Conservation (phyloP, 1,140 invertebrate species). For the Drosophila sucinea region DNA sequence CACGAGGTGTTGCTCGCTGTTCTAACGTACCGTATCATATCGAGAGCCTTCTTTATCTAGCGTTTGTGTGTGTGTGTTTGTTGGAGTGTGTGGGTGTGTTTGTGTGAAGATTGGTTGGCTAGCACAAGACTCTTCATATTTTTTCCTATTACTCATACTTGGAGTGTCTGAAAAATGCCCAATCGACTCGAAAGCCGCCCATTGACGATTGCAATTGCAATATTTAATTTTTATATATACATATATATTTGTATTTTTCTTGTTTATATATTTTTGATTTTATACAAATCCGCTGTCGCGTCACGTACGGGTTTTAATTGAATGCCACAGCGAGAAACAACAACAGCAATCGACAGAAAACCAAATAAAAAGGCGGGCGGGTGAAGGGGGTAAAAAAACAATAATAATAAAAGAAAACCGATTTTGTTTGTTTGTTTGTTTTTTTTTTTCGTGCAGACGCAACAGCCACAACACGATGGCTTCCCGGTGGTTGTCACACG, state of each 20-base stretch:
- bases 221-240: not conserved
- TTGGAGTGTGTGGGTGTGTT: not conserved
- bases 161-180: not conserved
- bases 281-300: conserved; percentile 17
- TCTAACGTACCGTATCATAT: conserved; percentile 6
- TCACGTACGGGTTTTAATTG: conserved; percentile 52
- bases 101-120: not conserved
- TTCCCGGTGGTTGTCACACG: conserved; percentile 77
- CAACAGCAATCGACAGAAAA: not conserved
- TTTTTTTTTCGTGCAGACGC: not conserved
- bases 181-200: not conserved
- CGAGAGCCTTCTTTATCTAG: conserved; percentile 5
- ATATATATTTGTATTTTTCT: not conserved
- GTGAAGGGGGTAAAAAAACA: not conserved
- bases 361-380: not conserved
- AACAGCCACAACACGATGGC: conserved; percentile 49
- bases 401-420: conserved; percentile 4
- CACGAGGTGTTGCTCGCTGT: conserved; percentile 10
- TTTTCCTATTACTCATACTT: conserved; percentile 9
- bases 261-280: not conserved
- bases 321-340: conserved; percentile 4
- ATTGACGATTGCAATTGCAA: conserved; percentile 1
- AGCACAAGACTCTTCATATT: not conserved
- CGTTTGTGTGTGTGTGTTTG: not conserved
- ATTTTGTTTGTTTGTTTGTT: not conserved